Evolutionary conservation across 2,888 invertebrate species (phyloP), one percentile per base, ranked within the genome.

Genomic region (Callyntrura sp.): DNA sequence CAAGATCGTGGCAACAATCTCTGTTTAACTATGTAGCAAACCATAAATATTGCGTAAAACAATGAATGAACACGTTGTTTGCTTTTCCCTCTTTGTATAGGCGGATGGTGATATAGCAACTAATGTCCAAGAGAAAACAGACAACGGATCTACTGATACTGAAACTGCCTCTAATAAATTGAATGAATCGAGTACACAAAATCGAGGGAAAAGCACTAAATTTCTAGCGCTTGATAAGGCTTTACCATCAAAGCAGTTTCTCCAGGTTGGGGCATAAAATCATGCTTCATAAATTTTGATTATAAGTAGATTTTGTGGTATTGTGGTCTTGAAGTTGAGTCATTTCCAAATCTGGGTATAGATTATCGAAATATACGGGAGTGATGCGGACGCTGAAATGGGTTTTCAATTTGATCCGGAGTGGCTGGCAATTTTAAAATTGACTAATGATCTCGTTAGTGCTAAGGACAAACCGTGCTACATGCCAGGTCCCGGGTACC

Each of bases 201-300:
- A 14, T 4, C 45, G n/a, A 17, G 73, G 20, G 17, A 57, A 91
- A 91, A 92, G 94, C 0, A 98, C 99, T 0, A 98, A 97, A 94
- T 99, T 99, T 95, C 95, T 99, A 92, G 98, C 99, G 0, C 95
- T 99, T n/a, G 99, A 99, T 94, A 99, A 99, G 95, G 99, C 99
- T 94, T 95, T 99, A 81, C 99, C 99, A 0, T 96, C 96, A 93
- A 95, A 98, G 91, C 96, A 97, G 91, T 99, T 98, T 95, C 95
- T 99, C 60, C 99, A 99, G 96, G 96, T 99, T 55, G 43, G 17
- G 9, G 20, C 51, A 9, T 23, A 68, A 14, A 35, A 4, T 25
- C n/a, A n/a, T n/a, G n/a, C n/a, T n/a, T n/a, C n/a, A n/a, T 76
- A 23, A 62, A n/a, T 20, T n/a, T 20, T 35, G 25, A 65, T 6